Base-by-base conservation (phyloP, 1,140 invertebrate genomes). In the Drosophila setifemur region DNA sequence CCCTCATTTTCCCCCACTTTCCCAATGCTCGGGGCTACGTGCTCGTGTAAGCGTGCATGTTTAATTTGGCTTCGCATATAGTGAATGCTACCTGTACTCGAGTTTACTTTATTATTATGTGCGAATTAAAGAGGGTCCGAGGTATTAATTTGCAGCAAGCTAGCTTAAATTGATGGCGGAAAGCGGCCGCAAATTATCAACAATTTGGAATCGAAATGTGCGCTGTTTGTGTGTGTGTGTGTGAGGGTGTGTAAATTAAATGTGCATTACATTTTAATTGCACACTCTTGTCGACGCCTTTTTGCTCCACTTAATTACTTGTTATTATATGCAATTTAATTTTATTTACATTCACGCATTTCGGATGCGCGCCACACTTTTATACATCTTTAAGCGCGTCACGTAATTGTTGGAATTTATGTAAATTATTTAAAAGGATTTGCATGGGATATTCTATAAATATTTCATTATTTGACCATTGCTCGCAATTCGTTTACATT, bases 21-120 rank as follows among this genome's bases (percentile, higher is more conserved):
- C 16, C 44, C 21, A 7, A 2, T 16, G 31, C 52, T 16, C 6
- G 12, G 18, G 8, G 31, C 43, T 69, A 79, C 75, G 70, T 79
- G 75, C 76, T 72, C 70, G 58, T 75, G 71, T 82, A 76, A 82
- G 75, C 76, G 70, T 79, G 57, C 75, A 81, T 82, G 73, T 82
- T 82, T 83, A 83, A 82, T 82, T 82, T 83, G 78, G 57, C 73
- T 69, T 83, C 76, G 68, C 72, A 82, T 61, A 68, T 72, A 39
- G 61, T 58, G 52, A 43, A 25, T 70, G 33, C 53, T 70, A 43
- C 60, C 50, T n/a, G 12, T 18, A 4, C 29, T 28, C 29, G 33
- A 47, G 26, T 37, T 47, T 28, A 57, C 54, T 71, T 47, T 57
- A 50, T 71, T 50, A 71, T 58, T 40, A 31, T 40, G 31, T 49